Evolutionary conservation across 23 tunicate genomes (phyloP), one percentile per base, ranked within the genome.

Genomic region (Botrylloides violaceus): DNA sequence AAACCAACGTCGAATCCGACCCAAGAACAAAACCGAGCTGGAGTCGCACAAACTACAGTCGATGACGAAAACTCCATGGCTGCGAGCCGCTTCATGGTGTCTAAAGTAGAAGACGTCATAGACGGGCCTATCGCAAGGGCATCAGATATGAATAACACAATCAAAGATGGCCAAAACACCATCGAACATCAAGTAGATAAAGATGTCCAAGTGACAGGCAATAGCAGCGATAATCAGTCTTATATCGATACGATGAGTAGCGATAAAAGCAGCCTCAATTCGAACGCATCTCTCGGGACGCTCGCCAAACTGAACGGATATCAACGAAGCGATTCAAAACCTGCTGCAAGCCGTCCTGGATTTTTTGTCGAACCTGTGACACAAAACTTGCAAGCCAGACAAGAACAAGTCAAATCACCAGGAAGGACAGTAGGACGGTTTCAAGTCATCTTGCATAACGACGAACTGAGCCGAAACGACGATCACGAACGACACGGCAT

Each of bases 401-500:
- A 28, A 56, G 74, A 68, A 19, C 18, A 23, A 0, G 18, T 68
- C 27, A 68, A 68, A 30, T 47, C 85, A 5, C 92, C 92, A 7
- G 23, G 26, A 0, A 77, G 66, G 34, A 75, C 74, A 29, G 47
- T 80, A 24, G 95, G 95, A 0, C 56, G 95, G 35, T 87, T 87
- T 64, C 84, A 86, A 61, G 76, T 86, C 0, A 73, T 76, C 32
- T 71, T 81, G 3, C 56, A 25, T 0, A 23, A 38, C 6, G 56
- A 39, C 4, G 58, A 23, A 35, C 56, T 12, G 12, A 29, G 4
- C 1, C 37, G 32, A 64, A 36, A 21, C 0, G 70, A 64, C 9
- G 74, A 43, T 15, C 12, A 43, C 12, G 15, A 43, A 15, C 9
- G 9, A 43, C 12, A 15, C 53, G 53, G 9, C 53, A 9, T 7